Conservation (phyloP, 2,797 vertebrate species). For the Poecilia picta region DNA sequence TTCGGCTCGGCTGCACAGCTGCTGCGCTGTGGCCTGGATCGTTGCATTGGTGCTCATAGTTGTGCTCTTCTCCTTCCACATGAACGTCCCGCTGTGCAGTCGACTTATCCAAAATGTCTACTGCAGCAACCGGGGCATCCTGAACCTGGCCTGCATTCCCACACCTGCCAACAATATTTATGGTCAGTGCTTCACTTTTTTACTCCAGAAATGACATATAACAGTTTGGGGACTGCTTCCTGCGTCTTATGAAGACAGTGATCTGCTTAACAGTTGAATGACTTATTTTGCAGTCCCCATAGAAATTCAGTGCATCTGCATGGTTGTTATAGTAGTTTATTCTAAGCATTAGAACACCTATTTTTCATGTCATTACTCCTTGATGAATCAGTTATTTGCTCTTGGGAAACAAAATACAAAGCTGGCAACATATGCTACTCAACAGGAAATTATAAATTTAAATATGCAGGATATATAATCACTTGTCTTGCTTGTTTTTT, state of each 20-base stretch:
- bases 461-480: background rate
- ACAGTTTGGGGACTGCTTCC: no score
- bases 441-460: no score
- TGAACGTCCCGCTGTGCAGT: constrained; percentile 49
- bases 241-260: no score
- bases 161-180: constrained; percentile 52
- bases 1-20: constrained; percentile 34
- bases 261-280: no score
- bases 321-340: no score
- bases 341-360: no score
- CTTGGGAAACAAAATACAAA: no score
- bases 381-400: no score
- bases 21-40: constrained; percentile 57
- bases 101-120: constrained; percentile 55
- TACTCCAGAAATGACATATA: background rate
- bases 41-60: constrained; percentile 38
- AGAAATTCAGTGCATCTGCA: no score
- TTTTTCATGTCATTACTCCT: no score
- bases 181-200: constrained; percentile 35
- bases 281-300: no score
- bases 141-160: constrained; percentile 56
- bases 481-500: background rate
- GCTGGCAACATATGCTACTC: no score
- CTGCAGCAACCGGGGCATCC: constrained; percentile 63
- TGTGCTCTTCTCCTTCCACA: constrained; percentile 57